phyloP scores from a whole-genome alignment of 2,797 vertebrate genomes.

The Psittacula derbiana region DNA sequence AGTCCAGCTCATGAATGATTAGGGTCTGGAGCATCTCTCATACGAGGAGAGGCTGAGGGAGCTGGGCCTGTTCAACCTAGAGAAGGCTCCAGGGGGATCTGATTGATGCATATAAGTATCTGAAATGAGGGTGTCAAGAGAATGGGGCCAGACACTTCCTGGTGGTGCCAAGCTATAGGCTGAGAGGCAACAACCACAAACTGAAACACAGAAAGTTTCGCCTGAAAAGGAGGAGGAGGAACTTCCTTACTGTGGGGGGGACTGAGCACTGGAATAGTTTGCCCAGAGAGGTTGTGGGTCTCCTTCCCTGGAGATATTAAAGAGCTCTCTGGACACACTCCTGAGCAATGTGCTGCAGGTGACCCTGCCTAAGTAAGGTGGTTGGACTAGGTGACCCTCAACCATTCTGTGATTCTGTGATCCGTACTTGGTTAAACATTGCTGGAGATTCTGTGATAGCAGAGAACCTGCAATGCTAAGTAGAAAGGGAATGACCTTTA shows the following conservation, averaged over 20 bases:
- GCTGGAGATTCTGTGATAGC: slow-evolving; percentile 14
- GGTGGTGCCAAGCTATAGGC: neutral
- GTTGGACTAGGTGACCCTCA: neutral
- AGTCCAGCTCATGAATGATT: neutral
- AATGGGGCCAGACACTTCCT: neutral
- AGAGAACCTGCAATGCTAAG: neutral
- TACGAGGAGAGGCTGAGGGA: neutral
- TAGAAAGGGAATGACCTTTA: slow-evolving; percentile 30
- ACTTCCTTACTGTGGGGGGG: neutral
- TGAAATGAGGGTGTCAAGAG: neutral
- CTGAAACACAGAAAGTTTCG: neutral
- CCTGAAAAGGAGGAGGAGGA: neutral
- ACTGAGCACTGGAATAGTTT: neutral
- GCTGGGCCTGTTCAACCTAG: neutral
- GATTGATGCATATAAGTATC: neutral
- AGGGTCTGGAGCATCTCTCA: neutral
- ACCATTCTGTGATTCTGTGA: neutral
- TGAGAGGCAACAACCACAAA: neutral
- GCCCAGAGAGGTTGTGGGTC: neutral
- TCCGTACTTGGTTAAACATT: slow-evolving; percentile 35
- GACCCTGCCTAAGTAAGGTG: neutral
- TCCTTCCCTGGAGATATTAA: neutral
- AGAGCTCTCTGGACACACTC: neutral
- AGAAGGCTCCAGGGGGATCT: neutral
- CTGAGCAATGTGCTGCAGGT: neutral